Conservation (phyloP, 2,797 vertebrate genomes). For the Microtus obscurus region DNA sequence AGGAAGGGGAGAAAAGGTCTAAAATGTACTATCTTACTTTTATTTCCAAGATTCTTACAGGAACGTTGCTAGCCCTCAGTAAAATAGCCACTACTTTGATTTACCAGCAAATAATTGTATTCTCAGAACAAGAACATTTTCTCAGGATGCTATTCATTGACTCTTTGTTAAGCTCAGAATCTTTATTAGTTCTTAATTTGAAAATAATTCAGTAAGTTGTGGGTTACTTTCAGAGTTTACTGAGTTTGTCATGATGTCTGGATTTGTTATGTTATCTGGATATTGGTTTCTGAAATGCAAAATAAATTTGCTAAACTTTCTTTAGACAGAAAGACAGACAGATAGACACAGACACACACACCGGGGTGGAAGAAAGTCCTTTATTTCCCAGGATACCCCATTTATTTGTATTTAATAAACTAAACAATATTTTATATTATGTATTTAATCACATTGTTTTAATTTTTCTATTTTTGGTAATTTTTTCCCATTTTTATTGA, state of each 20-base stretch:
- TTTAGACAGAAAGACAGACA: background rate
- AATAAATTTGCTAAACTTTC: background rate
- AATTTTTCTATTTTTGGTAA: background rate
- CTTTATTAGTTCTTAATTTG: background rate
- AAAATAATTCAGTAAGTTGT: background rate
- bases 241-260: background rate
- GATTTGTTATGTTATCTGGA: background rate
- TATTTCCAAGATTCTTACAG: background rate
- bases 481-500: no score
- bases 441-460: constrained; percentile 2
- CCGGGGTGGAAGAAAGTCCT: background rate
- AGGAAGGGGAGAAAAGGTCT: background rate
- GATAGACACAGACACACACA: background rate
- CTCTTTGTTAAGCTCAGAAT: background rate
- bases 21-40: background rate
- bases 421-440: background rate
- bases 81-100: background rate
- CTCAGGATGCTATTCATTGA: background rate
- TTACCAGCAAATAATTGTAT: background rate
- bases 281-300: background rate
- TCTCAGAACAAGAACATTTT: background rate
- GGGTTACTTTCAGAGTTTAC: background rate
- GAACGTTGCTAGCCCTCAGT: background rate
- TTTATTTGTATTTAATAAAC: background rate
- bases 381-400: background rate